Percentiles rank a stretch among this genome's conserved stretches.
Conservation (phyloP, 2,797 vertebrate genomes). For the Nannoperca obscura region DNA sequence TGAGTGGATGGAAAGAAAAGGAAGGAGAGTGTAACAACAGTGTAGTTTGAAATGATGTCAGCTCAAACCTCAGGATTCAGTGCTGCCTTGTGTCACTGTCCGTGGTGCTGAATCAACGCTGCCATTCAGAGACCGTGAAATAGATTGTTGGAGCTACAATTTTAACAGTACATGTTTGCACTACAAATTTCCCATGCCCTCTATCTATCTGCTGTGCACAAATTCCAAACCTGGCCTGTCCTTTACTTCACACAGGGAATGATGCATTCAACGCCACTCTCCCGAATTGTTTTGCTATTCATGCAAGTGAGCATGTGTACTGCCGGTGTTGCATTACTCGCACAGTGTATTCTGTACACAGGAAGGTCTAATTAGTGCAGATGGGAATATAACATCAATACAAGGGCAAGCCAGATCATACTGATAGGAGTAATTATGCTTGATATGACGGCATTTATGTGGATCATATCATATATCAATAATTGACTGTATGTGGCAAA, state of each 20-base stretch:
- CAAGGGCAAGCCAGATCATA: slow-evolving; percentile 43
- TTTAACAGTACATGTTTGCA: slow-evolving; percentile 61
- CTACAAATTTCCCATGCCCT: slow-evolving; percentile 39
- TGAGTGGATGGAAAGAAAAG: slow-evolving; percentile 17
- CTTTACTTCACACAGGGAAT: slow-evolving; percentile 24
- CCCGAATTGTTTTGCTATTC: slow-evolving; percentile 45
- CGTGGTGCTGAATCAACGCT: slow-evolving; percentile 79
- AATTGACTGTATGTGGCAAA: slow-evolving; percentile 35
- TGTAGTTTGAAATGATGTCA: slow-evolving; percentile 40
- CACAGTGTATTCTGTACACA: slow-evolving; percentile 43
- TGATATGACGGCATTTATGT: slow-evolving; percentile 50
- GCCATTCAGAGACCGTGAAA: slow-evolving; percentile 58
- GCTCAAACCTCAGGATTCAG: slow-evolving; percentile 36
- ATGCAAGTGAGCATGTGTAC: slow-evolving; percentile 46
- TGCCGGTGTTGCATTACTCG: slow-evolving; percentile 45
- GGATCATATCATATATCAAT: slow-evolving; percentile 51
- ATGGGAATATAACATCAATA: slow-evolving; percentile 66
- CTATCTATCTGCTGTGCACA: slow-evolving; percentile 40
- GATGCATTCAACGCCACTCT: slow-evolving; percentile 47
- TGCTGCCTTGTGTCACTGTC: slow-evolving; percentile 73
- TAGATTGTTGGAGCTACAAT: slow-evolving; percentile 54
- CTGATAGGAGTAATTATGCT: slow-evolving; percentile 59
- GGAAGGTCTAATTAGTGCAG: slow-evolving; percentile 68
- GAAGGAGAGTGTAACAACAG: slow-evolving; percentile 15
- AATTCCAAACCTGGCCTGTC: slow-evolving; percentile 33